A percentile compares a stretch with the other conserved stretches of the same genome.
phyloP scores from a whole-genome alignment of 2,113 vertebrate genomes.

The Cyphomyrus discorhynchus region DNA sequence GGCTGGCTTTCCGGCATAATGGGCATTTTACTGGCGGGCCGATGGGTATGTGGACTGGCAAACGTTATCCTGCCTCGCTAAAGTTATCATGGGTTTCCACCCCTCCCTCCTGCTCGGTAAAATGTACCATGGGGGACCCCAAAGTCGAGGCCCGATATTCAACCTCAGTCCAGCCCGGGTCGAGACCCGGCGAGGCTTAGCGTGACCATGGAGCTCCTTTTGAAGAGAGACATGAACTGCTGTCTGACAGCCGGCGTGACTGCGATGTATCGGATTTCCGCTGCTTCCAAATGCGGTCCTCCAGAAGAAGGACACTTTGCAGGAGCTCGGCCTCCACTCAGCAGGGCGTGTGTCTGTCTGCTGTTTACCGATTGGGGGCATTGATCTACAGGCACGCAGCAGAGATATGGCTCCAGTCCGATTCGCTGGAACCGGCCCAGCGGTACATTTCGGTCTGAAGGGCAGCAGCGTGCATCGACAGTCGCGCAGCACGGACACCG shows the following conservation, averaged over 20 bases:
- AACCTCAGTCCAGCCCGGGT: not conserved
- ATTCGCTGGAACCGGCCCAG: slow-evolving; percentile 48
- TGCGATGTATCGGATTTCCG: not conserved
- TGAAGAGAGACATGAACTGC: not conserved
- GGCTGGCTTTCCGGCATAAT: not conserved
- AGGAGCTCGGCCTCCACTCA: not conserved
- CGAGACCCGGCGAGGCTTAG: not conserved
- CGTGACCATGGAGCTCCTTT: not conserved
- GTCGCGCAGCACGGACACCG: slow-evolving; percentile 50
- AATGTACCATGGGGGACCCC: not conserved
- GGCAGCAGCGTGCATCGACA: slow-evolving; percentile 59
- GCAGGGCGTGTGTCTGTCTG: not conserved
- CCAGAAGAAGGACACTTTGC: not conserved
- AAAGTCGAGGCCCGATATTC: not conserved
- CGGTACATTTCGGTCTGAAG: slow-evolving; percentile 64
- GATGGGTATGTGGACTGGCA: not conserved
- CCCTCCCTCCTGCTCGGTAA: not conserved
- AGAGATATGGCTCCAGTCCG: slow-evolving; percentile 27
- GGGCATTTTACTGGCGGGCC: not conserved
- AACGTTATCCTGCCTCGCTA: not conserved
- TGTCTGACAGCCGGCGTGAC: not conserved
- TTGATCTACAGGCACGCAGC: not conserved
- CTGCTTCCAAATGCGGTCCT: not conserved
- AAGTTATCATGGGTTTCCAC: not conserved
- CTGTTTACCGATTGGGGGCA: not conserved